A percentile compares a stretch with the other conserved stretches of the same genome.
These are phyloP conservation scores for Coenonympha glycerion DNA, from an alignment of 2,888 invertebrate genomes.

Conservation along the genomic window DNA sequence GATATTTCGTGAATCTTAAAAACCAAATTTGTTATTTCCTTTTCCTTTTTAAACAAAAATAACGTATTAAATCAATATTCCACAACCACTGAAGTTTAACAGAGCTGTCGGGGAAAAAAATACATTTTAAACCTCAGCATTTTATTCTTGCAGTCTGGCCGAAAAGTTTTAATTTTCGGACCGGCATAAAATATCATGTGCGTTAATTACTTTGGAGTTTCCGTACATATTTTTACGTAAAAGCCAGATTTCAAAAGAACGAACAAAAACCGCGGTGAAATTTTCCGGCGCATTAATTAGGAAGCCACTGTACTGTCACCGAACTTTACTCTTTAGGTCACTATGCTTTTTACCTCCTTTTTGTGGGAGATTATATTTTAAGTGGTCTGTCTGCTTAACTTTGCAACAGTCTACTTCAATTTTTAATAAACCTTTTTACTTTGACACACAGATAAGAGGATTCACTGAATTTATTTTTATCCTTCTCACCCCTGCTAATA, in stretches of 20 bases:
- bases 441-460: too few species aligned
- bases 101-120: neutral
- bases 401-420: too few species aligned
- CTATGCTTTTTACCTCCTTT: conserved; percentile 1
- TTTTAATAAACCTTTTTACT: too few species aligned
- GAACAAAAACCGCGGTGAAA: conserved; percentile 15
- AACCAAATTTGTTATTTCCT: neutral
- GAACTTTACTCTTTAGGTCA: conserved; percentile 10
- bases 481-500: too few species aligned
- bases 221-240: conserved; percentile 18
- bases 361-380: neutral
- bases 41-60: neutral
- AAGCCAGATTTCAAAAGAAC: conserved; percentile 19
- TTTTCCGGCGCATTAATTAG: conserved; percentile 23
- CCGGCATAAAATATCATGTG: conserved; percentile 18
- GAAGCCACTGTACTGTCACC: conserved; percentile 10
- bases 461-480: too few species aligned
- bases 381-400: neutral
- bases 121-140: conserved; percentile 6
- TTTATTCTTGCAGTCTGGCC: conserved; percentile 6
- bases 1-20: too few species aligned
- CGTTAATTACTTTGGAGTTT: conserved; percentile 22
- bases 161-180: conserved; percentile 9
- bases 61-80: neutral
- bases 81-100: neutral